Conservation (phyloP, 2,888 invertebrate species). For the Lepidonotus clava region DNA sequence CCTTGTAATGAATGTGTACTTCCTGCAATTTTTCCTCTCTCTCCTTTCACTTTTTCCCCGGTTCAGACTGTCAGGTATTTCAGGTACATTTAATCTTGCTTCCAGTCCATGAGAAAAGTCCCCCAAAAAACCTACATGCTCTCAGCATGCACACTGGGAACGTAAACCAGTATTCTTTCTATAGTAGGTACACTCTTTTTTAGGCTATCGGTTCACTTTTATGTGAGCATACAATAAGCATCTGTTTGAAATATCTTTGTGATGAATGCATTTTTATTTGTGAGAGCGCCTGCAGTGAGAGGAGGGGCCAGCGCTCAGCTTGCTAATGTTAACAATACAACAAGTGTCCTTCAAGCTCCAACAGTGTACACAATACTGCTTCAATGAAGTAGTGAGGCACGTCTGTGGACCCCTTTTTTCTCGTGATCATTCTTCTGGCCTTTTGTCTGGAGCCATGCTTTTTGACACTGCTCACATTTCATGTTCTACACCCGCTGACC, state of each 20-base stretch:
- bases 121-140: background rate
- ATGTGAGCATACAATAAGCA: background rate
- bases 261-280: background rate
- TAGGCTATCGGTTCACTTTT: background rate
- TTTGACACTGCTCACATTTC: conserved; percentile 17
- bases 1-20: too few species aligned
- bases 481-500: conserved; percentile 1
- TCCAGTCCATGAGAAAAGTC: background rate
- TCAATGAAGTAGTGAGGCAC: conserved; percentile 8
- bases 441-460: background rate
- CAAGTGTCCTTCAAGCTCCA: background rate
- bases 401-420: background rate
- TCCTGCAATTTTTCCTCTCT: too few species aligned
- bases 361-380: background rate
- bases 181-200: background rate
- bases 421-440: background rate
- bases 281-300: background rate
- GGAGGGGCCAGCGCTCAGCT: background rate
- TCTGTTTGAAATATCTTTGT: background rate
- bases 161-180: background rate
- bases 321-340: background rate
- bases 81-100: too few species aligned
- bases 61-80: too few species aligned
- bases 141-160: background rate
- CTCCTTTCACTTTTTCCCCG: too few species aligned